Evolutionary conservation across 1,140 invertebrate genomes (phyloP).

Genomic region (Triops cancriformis): DNA sequence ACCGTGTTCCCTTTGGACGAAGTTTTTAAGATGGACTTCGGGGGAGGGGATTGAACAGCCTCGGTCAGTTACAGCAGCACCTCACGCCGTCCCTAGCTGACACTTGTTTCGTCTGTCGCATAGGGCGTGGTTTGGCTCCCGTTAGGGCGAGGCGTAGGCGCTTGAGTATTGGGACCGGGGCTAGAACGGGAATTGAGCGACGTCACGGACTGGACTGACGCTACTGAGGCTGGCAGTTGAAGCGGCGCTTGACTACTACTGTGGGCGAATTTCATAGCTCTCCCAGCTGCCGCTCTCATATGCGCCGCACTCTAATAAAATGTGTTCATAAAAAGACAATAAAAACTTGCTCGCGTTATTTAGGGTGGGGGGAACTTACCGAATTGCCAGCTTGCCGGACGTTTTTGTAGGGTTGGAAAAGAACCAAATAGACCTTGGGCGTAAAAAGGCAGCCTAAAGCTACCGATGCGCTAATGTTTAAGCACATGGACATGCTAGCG

Average conservation of each 20-base stretch:
- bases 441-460: conserved; percentile 65
- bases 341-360: conserved; percentile 9
- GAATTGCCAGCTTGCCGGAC: conserved; percentile 48
- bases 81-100: conserved; percentile 28
- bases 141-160: not conserved
- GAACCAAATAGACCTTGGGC: conserved; percentile 65
- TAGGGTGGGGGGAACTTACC: conserved; percentile 32
- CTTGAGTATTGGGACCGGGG: not conserved
- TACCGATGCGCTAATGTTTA: conserved; percentile 67
- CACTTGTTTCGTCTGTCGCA: conserved; percentile 14
- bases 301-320: not conserved
- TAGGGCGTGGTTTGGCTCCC: not conserved
- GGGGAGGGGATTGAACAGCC: not conserved
- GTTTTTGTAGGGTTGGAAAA: conserved; percentile 69
- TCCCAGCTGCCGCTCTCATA: conserved; percentile 5
- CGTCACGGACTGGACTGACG: conserved; percentile 24
- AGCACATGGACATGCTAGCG: conserved; percentile 66
- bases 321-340: conserved; percentile 13
- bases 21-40: not conserved
- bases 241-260: conserved; percentile 24
- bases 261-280: conserved; percentile 20
- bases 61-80: conserved; percentile 26
- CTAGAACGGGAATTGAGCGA: conserved; percentile 18
- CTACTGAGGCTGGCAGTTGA: not conserved
- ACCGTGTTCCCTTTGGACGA: not conserved